These are phyloP conservation scores for Lydus trimaculatus DNA, from an alignment of 2,888 invertebrate species.

Conservation along the genomic window DNA sequence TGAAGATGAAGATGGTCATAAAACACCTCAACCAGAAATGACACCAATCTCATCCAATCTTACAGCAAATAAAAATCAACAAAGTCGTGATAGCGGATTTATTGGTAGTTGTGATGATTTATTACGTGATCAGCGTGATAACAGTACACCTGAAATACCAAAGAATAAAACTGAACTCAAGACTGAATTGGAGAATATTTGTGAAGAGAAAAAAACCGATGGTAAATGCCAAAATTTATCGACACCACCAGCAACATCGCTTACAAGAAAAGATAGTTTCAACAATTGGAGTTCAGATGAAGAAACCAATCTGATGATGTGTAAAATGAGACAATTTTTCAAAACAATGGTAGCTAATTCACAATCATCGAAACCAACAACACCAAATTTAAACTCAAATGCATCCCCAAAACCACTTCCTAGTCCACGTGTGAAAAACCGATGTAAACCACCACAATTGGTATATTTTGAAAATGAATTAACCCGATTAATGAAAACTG, in stretches of 20 bases:
- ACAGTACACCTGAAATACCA: slow-evolving; percentile 49
- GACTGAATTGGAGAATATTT: slow-evolving; percentile 66
- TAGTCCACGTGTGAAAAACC: slow-evolving; percentile 67
- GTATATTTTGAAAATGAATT: slow-evolving; percentile 90
- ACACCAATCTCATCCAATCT: slow-evolving; percentile 65
- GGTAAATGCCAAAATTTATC: slow-evolving; percentile 51
- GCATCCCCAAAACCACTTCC: slow-evolving; percentile 62
- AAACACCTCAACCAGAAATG: slow-evolving; percentile 72
- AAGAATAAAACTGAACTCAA: slow-evolving; percentile 51
- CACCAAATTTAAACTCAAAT: slow-evolving; percentile 55
- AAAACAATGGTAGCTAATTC: slow-evolving; percentile 84
- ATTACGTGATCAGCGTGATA: slow-evolving; percentile 70
- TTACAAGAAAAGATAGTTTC: slow-evolving; percentile 87
- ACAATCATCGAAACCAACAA: slow-evolving; percentile 64
- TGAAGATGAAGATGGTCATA: slow-evolving; percentile 72
- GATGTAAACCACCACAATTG: slow-evolving; percentile 83
- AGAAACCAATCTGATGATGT: slow-evolving; percentile 95
- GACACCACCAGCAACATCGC: slow-evolving; percentile 65
- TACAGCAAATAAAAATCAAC: slow-evolving; percentile 75
- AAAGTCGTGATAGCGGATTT: slow-evolving; percentile 87
- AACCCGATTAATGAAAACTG: slow-evolving; percentile 90
- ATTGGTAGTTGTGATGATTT: slow-evolving; percentile 89
- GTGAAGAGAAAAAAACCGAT: slow-evolving; percentile 67
- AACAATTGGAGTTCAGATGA: slow-evolving; percentile 95
- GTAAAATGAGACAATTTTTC: slow-evolving; percentile 91